Evolutionary conservation across 2,113 vertebrate genomes (phyloP).

Genomic region (Toxotes chatareus): DNA sequence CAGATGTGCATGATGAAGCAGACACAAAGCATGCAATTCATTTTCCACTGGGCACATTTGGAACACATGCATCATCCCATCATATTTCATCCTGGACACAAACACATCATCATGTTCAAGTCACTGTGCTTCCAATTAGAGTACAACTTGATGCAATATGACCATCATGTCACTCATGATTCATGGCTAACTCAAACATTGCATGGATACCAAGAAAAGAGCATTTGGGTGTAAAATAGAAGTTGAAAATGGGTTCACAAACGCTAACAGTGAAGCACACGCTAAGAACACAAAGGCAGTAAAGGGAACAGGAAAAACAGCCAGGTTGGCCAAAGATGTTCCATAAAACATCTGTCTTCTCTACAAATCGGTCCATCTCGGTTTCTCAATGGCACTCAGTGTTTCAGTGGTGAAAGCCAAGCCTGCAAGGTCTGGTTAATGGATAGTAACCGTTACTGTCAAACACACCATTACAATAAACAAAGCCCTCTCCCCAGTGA

Average conservation of each 20-base stretch:
- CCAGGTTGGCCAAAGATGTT: neutral
- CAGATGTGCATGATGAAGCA: too few relatives aligned
- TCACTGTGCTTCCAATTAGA: neutral
- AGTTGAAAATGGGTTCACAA: neutral
- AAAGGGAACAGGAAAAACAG: constrained; percentile 4
- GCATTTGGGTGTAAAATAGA: too few relatives aligned
- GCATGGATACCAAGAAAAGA: neutral
- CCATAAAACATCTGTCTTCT: constrained; percentile 17
- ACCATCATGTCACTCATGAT: neutral
- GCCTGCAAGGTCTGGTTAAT: constrained; percentile 50
- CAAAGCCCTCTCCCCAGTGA: constrained; percentile 32
- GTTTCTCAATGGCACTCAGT: constrained; percentile 30
- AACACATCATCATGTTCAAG: neutral
- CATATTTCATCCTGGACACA: neutral
- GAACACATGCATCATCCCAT: neutral
- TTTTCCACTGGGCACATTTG: neutral
- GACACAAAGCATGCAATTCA: neutral
- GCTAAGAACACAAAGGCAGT: neutral
- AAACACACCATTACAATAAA: constrained; percentile 60
- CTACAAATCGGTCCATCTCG: constrained; percentile 24
- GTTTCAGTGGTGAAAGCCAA: constrained; percentile 18
- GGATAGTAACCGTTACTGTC: constrained; percentile 65
- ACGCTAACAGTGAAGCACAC: neutral
- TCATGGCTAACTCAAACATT: constrained; percentile 5
- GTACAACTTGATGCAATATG: neutral